Base-by-base conservation (phyloP, 2,888 invertebrate species). In the Clitarchus hookeri region DNA sequence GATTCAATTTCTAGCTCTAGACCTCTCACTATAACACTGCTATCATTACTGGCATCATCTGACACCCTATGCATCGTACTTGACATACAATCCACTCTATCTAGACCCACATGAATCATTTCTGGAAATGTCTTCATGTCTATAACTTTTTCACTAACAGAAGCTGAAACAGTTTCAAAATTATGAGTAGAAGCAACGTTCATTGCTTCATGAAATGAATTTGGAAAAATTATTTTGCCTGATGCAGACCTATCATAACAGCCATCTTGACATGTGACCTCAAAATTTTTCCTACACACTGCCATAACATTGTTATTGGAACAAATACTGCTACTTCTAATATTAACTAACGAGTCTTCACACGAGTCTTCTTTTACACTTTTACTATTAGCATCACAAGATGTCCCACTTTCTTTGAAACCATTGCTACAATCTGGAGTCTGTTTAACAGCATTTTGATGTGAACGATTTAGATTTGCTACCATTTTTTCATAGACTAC, bases 31-130 rank as follows among this genome's bases (percentile, higher is more conserved):
- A 85, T 84, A 19, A 86, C 36, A n/a, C 82, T 65, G 80, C 86
- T 86, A 53, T 85, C 87, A 48, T 85, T 44, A 83, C 86, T 86
- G 25, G 65, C 44, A n/a, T 87, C 87, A 82, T 87, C 85, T 11
- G 79, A 65, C 65, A 65, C 23, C 19, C n/a, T 65, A 65, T n/a
- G 19, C 65, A 65, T 12, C 8, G 65, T 65, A 65, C 65, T 65
- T 16, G 65, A 65, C 19, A 65, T 23, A 65, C 65, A 65, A 11
- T 65, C 65, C n/a, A 65, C 19, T 23, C 65, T 65, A 65, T 65
- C 65, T 65, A 65, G 65, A n/a, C 65, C 65, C 16, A 65, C n/a
- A 19, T 65, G 65, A 65, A 65, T 65, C n/a, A 65, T n/a, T n/a
- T 65, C 65, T n/a, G 65, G 65, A 65, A 65, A 65, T n/a, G 65